Percentiles rank a stretch among this genome's conserved stretches.
phyloP scores from a whole-genome alignment of 2,888 invertebrate genomes.

The Hemaris fuciformis region DNA sequence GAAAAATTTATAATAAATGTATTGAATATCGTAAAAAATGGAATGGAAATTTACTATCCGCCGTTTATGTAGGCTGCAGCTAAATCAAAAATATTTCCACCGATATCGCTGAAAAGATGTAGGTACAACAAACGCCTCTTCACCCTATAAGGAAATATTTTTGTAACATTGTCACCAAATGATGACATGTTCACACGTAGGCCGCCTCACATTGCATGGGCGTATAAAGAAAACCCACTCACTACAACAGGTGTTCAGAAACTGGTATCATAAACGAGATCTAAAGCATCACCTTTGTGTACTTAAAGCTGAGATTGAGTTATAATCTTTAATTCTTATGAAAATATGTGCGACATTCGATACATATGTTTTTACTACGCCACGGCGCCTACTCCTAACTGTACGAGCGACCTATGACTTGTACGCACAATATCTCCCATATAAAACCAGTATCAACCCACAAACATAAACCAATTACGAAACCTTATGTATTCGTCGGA shows the following conservation, averaged over 20 bases:
- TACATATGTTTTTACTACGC: slow-evolving; percentile 16
- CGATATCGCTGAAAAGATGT: neutral
- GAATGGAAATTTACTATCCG: too few species aligned
- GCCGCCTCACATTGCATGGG: neutral
- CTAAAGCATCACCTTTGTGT: neutral
- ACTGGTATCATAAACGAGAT: neutral
- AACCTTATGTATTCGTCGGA: neutral
- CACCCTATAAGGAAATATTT: neutral
- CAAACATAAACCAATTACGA: slow-evolving; percentile 8
- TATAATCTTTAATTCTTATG: neutral
- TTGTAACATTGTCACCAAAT: neutral
- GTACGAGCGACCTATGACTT: slow-evolving; percentile 36
- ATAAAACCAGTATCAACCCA: slow-evolving; percentile 3
- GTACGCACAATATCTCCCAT: slow-evolving; percentile 10
- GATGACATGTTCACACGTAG: neutral
- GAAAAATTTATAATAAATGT: too few species aligned
- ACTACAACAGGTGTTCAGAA: neutral
- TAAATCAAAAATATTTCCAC: too few species aligned
- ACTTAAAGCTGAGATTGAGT: neutral
- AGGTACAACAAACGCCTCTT: neutral
- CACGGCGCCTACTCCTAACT: slow-evolving; percentile 11
- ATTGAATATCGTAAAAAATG: too few species aligned
- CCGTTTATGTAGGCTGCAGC: too few species aligned
- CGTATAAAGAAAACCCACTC: neutral
- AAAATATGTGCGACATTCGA: neutral